These are phyloP conservation scores for Galeopterus variegatus DNA, from an alignment of 2,113 vertebrate genomes.

Conservation along the genomic window DNA sequence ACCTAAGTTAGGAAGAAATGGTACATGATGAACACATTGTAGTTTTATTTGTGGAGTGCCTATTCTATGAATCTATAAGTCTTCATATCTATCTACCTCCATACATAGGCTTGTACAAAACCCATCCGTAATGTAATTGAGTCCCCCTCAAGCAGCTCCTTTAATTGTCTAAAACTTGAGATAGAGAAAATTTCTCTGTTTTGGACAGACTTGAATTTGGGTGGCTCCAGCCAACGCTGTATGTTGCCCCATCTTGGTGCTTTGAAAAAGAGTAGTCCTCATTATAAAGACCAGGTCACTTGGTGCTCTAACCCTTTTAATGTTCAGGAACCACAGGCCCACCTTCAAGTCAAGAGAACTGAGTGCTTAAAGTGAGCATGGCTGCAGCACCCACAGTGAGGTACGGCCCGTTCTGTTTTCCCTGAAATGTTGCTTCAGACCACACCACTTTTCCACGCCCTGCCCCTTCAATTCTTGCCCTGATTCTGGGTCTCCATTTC, in stretches of 20 bases:
- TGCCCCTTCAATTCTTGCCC: background rate
- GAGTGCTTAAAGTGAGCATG: background rate
- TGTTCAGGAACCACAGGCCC: background rate
- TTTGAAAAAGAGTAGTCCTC: background rate
- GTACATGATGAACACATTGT: no score
- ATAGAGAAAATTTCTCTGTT: background rate
- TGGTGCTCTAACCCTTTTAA: background rate
- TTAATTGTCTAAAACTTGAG: background rate
- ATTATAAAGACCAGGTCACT: background rate
- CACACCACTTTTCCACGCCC: background rate
- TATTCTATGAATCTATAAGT: background rate
- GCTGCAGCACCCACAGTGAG: background rate
- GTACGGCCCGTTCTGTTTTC: background rate
- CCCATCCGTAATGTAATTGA: background rate
- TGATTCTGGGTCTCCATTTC: background rate
- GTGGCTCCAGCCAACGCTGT: background rate
- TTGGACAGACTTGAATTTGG: background rate
- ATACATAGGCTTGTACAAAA: background rate
- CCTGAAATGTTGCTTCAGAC: background rate
- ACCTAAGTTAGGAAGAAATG: background rate
- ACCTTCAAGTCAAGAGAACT: background rate
- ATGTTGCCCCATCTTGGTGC: background rate
- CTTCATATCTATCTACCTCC: background rate
- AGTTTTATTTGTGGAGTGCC: constrained; percentile 13
- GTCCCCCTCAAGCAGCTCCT: background rate